A percentile compares a stretch with the other conserved stretches of the same genome.
Evolutionary conservation across 2,113 vertebrate species (phyloP).

Genomic region (Theristicus caerulescens): DNA sequence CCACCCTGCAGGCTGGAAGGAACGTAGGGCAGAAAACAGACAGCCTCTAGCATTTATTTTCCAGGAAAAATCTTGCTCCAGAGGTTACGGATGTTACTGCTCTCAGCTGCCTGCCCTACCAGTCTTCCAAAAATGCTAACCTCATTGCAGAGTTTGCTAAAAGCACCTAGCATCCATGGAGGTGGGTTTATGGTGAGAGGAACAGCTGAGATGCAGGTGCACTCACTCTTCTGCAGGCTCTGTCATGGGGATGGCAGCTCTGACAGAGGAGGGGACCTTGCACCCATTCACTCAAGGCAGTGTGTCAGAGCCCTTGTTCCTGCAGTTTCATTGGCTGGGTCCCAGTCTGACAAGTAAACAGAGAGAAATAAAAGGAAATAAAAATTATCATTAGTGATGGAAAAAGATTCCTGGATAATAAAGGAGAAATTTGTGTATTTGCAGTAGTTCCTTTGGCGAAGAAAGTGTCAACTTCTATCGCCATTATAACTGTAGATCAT

Average conservation of each 20-base stretch:
- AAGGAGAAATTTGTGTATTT: not conserved
- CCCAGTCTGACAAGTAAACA: not conserved
- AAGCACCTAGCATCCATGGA: not conserved
- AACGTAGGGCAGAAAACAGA: not conserved
- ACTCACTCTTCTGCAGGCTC: not conserved
- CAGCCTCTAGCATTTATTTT: not conserved
- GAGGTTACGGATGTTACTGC: not conserved
- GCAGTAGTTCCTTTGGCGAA: not conserved
- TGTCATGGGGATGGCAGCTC: not conserved
- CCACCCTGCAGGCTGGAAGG: not conserved
- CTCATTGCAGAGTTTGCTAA: not conserved
- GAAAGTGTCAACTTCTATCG: not conserved
- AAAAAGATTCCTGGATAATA: not conserved
- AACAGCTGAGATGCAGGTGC: not conserved
- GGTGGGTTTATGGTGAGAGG: not conserved
- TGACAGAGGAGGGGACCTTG: not conserved
- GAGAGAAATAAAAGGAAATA: not conserved
- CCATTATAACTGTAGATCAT: not conserved
- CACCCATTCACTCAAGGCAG: rapidly evolving
- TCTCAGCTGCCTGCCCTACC: not conserved
- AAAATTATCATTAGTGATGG: not conserved
- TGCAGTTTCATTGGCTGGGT: not conserved
- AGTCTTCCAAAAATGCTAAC: not conserved
- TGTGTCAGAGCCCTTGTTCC: not conserved
- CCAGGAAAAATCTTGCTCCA: not conserved